Conservation (phyloP, 2,797 vertebrate genomes). For the Rhinatrema bivittatum region DNA sequence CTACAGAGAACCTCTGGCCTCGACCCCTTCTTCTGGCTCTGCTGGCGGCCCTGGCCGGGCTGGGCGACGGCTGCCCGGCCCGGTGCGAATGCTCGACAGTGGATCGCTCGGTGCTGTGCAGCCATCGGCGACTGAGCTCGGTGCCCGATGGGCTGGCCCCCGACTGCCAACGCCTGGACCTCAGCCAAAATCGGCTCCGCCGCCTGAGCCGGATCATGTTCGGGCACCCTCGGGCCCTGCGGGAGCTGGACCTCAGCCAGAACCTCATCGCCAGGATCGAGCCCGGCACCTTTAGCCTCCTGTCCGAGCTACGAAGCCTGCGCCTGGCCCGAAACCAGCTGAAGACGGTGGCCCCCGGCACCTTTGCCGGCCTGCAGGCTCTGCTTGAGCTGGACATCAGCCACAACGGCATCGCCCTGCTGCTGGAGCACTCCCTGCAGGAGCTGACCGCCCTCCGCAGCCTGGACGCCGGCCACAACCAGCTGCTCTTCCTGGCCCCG, state of each 20-base stretch:
- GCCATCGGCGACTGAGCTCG: slow-evolving; percentile 59
- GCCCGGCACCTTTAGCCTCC: slow-evolving; percentile 73
- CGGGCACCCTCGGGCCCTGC: slow-evolving; percentile 61
- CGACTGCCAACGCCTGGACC: slow-evolving; percentile 63
- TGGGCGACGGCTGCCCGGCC: slow-evolving; percentile 54
- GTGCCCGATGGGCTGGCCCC: slow-evolving; percentile 66
- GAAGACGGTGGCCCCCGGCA: slow-evolving; percentile 72
- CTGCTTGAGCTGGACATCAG: slow-evolving; percentile 72
- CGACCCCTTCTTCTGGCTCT: slow-evolving; percentile 29
- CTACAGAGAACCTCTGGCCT: too few species aligned
- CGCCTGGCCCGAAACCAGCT: slow-evolving; percentile 69
- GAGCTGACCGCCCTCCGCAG: slow-evolving; percentile 65
- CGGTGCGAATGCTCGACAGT: slow-evolving; percentile 64
- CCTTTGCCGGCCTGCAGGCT: slow-evolving; percentile 67
- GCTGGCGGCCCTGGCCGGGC: slow-evolving; percentile 31
- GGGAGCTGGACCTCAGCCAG: slow-evolving; percentile 77
- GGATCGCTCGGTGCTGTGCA: slow-evolving; percentile 65
- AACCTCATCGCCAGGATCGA: slow-evolving; percentile 49
- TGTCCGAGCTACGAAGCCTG: slow-evolving; percentile 66
- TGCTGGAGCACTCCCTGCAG: slow-evolving; percentile 77
- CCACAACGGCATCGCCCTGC: slow-evolving; percentile 80
- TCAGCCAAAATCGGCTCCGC: slow-evolving; percentile 75
- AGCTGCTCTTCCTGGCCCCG: slow-evolving; percentile 78
- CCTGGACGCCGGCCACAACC: slow-evolving; percentile 75
- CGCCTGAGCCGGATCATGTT: slow-evolving; percentile 71